These are phyloP conservation scores for Jaculus jaculus DNA, from an alignment of 2,113 vertebrate species.

Conservation along the genomic window DNA sequence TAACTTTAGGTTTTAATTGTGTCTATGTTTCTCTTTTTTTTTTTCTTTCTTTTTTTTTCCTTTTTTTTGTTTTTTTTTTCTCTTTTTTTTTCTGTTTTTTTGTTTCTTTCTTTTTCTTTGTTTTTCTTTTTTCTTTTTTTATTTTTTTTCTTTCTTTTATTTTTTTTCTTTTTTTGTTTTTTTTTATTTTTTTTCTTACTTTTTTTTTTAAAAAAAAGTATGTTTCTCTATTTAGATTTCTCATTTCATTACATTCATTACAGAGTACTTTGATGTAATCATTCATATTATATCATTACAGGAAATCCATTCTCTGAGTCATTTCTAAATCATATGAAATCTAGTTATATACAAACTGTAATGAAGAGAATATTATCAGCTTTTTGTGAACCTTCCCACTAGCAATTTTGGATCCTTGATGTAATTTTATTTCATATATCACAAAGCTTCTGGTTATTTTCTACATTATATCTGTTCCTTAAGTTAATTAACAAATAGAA, in stretches of 20 bases:
- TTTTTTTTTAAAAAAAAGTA: no score
- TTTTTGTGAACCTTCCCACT: background rate
- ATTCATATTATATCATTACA: background rate
- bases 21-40: background rate
- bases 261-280: background rate
- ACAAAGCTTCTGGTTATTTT: background rate
- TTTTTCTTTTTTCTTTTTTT: no score
- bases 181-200: no score
- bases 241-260: background rate
- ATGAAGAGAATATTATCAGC: background rate
- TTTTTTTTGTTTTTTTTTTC: no score
- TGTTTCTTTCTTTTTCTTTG: no score
- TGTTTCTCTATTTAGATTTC: background rate
- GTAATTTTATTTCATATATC: background rate
- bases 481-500: background rate
- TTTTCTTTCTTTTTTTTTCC: no score
- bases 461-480: background rate
- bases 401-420: background rate
- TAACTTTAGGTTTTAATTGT: background rate
- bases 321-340: conserved; percentile 29
- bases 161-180: no score
- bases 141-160: no score
- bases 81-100: no score
- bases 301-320: background rate
- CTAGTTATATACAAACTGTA: background rate